Evolutionary conservation across 2,888 invertebrate species (phyloP).

Genomic region (Drosophila ezoana): DNA sequence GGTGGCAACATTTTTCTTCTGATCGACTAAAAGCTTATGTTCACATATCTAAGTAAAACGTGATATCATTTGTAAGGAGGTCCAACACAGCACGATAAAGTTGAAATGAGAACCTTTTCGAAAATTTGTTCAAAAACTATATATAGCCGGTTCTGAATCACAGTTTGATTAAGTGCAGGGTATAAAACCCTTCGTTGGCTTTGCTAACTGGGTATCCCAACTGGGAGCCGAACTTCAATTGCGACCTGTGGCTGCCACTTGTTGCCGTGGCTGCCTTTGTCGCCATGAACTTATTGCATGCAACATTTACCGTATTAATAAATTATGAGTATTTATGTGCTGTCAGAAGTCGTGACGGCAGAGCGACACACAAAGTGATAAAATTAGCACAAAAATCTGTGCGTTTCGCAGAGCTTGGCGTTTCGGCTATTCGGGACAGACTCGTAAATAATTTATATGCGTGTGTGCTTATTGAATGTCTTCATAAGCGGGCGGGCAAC

Average conservation of each 20-base stretch:
- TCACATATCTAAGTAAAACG: too few species aligned
- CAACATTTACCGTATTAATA: constrained; percentile 83
- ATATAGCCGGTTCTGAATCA: too few species aligned
- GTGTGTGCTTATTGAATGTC: constrained; percentile 77
- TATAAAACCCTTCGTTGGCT: constrained; percentile 23
- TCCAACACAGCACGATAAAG: too few species aligned
- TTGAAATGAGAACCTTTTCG: too few species aligned
- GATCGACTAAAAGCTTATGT: too few species aligned
- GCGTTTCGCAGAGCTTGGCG: constrained; percentile 58
- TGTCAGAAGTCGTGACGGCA: constrained; percentile 82
- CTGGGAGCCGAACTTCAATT: constrained; percentile 45
- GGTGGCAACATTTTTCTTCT: too few species aligned
- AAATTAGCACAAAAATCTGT: constrained; percentile 84
- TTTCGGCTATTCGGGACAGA: constrained; percentile 48
- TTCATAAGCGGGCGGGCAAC: constrained; percentile 78
- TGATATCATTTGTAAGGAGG: too few species aligned
- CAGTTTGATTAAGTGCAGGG: constrained; percentile 13
- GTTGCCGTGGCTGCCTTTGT: constrained; percentile 63
- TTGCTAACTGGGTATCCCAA: constrained; percentile 3
- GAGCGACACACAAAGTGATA: constrained; percentile 85
- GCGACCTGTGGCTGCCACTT: constrained; percentile 47
- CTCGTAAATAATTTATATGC: constrained; percentile 63
- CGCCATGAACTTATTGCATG: constrained; percentile 80
- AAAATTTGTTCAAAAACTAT: too few species aligned
- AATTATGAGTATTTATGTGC: constrained; percentile 85